Evolutionary conservation across 1,140 invertebrate genomes (phyloP), one percentile per base, ranked within the genome.

Genomic region (Drosophila repletoides): DNA sequence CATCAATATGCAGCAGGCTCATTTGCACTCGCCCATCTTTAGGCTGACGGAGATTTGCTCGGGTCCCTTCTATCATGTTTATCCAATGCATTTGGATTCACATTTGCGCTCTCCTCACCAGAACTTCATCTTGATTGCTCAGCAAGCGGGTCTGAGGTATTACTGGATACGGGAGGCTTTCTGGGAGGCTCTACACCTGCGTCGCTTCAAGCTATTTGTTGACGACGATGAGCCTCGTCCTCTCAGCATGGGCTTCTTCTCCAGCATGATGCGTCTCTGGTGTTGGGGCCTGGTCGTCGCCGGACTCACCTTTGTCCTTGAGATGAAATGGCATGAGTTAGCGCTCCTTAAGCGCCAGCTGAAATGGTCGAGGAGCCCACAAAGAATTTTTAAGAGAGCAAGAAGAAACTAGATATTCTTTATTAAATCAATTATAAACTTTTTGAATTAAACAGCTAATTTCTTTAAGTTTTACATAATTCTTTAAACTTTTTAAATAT

Each of bases 21-120:
- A 89, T 41, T 17, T 89, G 1, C 52, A 22, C 0, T 58, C 60
- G 17, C 88, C 88, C 3, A 36, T 81, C 7, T 89, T 88, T 31
- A 71, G 71, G 2, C 33, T 84, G 2, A 77, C 88, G 0, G 17
- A 53, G 0, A 88, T 89, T 7, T 89, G 88, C 33, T 60, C 81
- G 28, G 88, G 87, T 1, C 87, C 87, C 10, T 89, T 73, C 19
- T 89, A 84, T 15, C 88, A 89, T 46, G 88, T 88, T 1, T 89
- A 49, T 58, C 88, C 87, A 3, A 31, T 89, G 68, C 71, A 80
- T 5, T 1, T 31, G 7, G 87, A 89, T 36, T 88, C 88, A 14
- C 87, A 89, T 41, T 38, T 89, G 2, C 63, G 59, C 10, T 63
- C 53, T 0, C 45, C 79, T 0, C 46, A 84, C n/a, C 71, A 76